These are phyloP conservation scores for Spisula subtruncata DNA, from an alignment of 2,888 invertebrate genomes.

Conservation along the genomic window DNA sequence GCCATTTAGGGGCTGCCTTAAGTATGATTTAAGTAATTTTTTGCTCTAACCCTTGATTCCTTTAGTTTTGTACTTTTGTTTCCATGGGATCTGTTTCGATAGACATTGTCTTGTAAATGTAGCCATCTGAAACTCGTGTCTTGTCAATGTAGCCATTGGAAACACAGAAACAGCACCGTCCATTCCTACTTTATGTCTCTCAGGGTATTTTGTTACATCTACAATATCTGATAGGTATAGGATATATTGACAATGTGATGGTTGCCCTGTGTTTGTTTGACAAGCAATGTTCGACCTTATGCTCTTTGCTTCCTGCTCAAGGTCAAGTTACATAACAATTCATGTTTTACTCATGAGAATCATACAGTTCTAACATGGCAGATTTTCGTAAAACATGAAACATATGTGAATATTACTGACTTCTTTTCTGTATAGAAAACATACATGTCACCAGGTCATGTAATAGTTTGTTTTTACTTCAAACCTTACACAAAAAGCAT, in stretches of 20 bases:
- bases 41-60: no score
- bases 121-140: no score
- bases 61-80: no score
- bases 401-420: background rate
- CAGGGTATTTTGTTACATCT: background rate
- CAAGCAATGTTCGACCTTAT: background rate
- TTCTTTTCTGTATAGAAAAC: background rate
- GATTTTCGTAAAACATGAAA: background rate
- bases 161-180: no score
- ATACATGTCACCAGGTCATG: conserved; percentile 10
- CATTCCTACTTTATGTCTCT: no score
- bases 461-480: conserved; percentile 2
- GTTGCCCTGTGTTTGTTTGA: background rate
- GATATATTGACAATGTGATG: background rate
- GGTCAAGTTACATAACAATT: background rate
- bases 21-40: no score
- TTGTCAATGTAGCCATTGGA: no score
- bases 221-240: background rate
- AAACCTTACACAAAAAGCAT: background rate
- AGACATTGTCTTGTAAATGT: no score
- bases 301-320: background rate
- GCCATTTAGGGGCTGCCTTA: background rate
- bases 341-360: background rate
- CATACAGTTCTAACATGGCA: background rate
- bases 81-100: no score